These are phyloP conservation scores for Varanus komodoensis DNA, from an alignment of 2,113 vertebrate species.

Conservation along the genomic window DNA sequence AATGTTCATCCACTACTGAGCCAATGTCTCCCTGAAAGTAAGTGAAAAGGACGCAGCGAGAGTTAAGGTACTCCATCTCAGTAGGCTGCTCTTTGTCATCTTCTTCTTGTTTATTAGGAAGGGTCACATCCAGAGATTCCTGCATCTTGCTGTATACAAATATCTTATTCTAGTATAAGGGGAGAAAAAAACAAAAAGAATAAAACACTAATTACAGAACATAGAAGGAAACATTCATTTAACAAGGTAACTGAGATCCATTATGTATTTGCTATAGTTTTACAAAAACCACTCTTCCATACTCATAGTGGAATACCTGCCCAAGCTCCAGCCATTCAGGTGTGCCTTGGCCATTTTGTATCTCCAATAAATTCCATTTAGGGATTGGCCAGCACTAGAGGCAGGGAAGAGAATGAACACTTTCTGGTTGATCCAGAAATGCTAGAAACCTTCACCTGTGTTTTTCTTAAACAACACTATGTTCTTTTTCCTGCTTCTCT, in stretches of 20 bases:
- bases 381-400: background rate
- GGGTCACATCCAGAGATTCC: slow-evolving; percentile 87
- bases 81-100: slow-evolving; percentile 91
- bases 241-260: slow-evolving; percentile 36
- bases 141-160: slow-evolving; percentile 94
- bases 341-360: too few relatives aligned
- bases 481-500: background rate
- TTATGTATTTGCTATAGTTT: background rate
- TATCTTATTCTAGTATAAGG: slow-evolving; percentile 83
- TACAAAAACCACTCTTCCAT: background rate
- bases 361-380: background rate
- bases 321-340: background rate
- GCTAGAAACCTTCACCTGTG: background rate
- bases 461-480: background rate
- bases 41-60: slow-evolving; percentile 97
- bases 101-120: slow-evolving; percentile 80
- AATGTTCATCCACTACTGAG: slow-evolving; percentile 97
- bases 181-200: slow-evolving; percentile 73
- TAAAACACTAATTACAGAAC: slow-evolving; percentile 63
- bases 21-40: slow-evolving; percentile 97
- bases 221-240: slow-evolving; percentile 54
- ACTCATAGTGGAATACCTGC: background rate
- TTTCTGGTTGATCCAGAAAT: background rate
- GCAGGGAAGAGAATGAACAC: background rate
- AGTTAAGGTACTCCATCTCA: slow-evolving; percentile 96